Evolutionary conservation across 2,797 vertebrate genomes (phyloP), one percentile per base, ranked within the genome.

Genomic region (Lithobates pipiens): DNA sequence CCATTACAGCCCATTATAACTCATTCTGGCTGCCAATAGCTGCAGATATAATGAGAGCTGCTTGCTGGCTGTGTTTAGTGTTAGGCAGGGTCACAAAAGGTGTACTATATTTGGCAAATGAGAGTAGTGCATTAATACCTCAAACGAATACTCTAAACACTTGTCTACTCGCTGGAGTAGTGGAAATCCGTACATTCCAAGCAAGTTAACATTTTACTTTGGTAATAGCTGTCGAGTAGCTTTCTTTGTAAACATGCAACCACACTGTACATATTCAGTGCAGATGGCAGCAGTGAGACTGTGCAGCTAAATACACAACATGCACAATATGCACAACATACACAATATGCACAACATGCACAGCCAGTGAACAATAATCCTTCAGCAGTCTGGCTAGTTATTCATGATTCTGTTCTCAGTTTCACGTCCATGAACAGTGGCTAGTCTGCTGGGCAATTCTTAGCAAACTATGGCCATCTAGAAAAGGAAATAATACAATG

Each of bases 111-210:
- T 80, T 80, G 71, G 81, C 61, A 76, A 44, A 21, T 74, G 61
- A 50, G 21, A 83, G 57, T 61, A 76, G 23, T 75, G 86, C 76
- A 80, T 87, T 86, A 86, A 86, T 75, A 78, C 70, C 39, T 78
- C 69, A 86, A 75, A 57, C 27, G 75, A 86, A 69, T 83, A 74
- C 8, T 82, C 54, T 73, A 73, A 86, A 70, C 77, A 78, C 83
- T 84, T 63, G 50, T 69, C 44, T 70, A 25, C 57, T 76, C 27
- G n/a, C 63, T 39, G 50, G 7, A 63, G 21, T 10, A 29, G 65
- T 67, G 67, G 79, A 82, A 65, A 86, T 76, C 73, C 94, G 93
- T 34, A 25, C 25, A 25, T 50, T 36, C 21, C n/a, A 72, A 76
- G 25, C 13, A 36, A 21, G 44, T 63, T 39, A 25, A 15, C 23